Base-by-base conservation (phyloP, 2,888 invertebrate genomes). In the Electrophaes corylata region DNA sequence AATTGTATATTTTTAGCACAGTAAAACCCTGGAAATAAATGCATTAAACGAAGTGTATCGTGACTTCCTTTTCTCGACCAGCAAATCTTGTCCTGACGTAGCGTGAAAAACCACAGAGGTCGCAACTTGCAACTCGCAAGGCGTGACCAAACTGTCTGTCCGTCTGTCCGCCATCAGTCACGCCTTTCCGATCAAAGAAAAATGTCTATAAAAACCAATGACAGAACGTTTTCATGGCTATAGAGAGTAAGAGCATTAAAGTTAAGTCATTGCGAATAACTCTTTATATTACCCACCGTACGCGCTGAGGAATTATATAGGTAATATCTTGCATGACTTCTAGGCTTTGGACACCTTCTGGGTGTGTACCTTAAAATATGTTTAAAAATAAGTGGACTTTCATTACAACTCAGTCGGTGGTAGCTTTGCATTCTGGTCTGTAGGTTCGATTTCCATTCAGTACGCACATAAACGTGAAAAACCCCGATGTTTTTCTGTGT, bases 211-310 rank as follows among this genome's bases (percentile, higher is more conserved):
- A 33, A 51, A 54, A 46, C 54, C 51, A 55, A 47, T 50, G 46
- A 46, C 46, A 57, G 29, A 43, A 39, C 43, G 45, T 47, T 50
- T 50, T 41, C 54, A 58, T 26, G 53, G 52, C 43, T 58, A 46
- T 53, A 44, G 39, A 12, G 20, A 35, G 46, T 39, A 41, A 45
- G 44, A n/a, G 63, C 60, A 64, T 62, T n/a, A 61, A 52, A 59
- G 67, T 72, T 45, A 40, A 73, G 76, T 83, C 80, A 82, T 72
- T 62, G 66, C 64, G 70, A 73, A 72, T 81, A 81, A 82, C 29
- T 26, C 40, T 29, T 8, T 33, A 29, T 29, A 10, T 29, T n/a
- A n/a, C n/a, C n/a, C n/a, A n/a, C n/a, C n/a, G n/a, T n/a, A n/a
- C n/a, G n/a, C n/a, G n/a, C n/a, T n/a, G n/a, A n/a, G n/a, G n/a